phyloP scores from a whole-genome alignment of 30 jellyfish, hydroid and myxozoan genomes.

The Cassiopea andromeda region DNA sequence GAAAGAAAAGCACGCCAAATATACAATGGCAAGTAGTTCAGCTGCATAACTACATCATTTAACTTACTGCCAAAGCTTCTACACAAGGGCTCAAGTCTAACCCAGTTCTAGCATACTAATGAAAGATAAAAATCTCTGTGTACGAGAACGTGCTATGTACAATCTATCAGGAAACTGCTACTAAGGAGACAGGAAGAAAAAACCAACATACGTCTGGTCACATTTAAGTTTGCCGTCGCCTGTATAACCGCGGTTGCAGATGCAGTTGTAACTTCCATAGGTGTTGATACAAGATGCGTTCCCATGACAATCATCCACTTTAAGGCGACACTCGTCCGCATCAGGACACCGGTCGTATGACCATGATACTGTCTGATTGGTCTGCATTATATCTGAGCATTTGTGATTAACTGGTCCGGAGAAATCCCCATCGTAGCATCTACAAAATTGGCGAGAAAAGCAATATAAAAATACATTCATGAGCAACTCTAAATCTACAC shows the following conservation, averaged over 20 bases:
- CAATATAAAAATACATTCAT: no score
- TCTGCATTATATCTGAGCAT: constrained; percentile 62
- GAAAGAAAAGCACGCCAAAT: no score
- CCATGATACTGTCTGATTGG: constrained; percentile 77
- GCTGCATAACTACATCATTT: no score
- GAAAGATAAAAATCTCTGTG: neutral
- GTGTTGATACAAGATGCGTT: constrained; percentile 86
- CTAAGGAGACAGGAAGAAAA: neutral
- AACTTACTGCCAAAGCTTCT: no score
- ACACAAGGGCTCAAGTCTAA: no score
- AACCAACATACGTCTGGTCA: constrained; percentile 79
- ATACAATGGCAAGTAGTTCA: no score
- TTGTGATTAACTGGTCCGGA: constrained; percentile 64
- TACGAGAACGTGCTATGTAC: neutral
- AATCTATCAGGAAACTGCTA: neutral
- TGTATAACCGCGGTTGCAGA: constrained; percentile 83
- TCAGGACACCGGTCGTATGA: constrained; percentile 91
- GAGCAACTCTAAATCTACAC: no score
- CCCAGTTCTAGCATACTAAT: no score
- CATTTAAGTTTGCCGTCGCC: constrained; percentile 89
- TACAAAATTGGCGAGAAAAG: constrained; percentile 1
- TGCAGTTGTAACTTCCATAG: constrained; percentile 75
- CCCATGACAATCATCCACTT: constrained; percentile 61
- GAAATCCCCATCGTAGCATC: constrained; percentile 88
- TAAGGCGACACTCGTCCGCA: constrained; percentile 86